These are phyloP conservation scores for Xyrauchen texanus DNA, from an alignment of 2,113 vertebrate genomes.

Conservation along the genomic window DNA sequence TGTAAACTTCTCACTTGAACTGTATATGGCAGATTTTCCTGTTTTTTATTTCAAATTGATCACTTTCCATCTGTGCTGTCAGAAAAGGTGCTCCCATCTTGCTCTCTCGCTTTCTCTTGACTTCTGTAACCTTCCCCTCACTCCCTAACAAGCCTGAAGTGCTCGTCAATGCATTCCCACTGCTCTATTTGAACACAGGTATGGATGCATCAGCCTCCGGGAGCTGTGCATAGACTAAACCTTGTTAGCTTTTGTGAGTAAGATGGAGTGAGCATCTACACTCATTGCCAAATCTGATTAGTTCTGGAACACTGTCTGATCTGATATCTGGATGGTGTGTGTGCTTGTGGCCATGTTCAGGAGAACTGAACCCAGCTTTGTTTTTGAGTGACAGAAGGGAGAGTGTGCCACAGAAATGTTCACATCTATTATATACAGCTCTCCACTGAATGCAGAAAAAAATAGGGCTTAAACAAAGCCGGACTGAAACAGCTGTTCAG, in stretches of 20 bases:
- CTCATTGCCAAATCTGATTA: conserved; percentile 22
- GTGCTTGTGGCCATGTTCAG: neutral
- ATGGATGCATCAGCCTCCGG: neutral
- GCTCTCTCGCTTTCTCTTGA: neutral
- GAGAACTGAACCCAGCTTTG: conserved; percentile 4
- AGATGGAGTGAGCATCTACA: conserved; percentile 19
- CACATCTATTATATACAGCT: conserved; percentile 3
- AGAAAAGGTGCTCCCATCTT: neutral
- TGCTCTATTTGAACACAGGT: neutral
- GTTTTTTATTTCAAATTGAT: conserved; percentile 31
- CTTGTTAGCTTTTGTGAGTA: conserved; percentile 18
- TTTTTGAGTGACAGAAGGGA: neutral
- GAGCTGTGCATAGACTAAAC: conserved; percentile 18
- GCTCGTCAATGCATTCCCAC: conserved; percentile 10
- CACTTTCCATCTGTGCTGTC: conserved; percentile 17
- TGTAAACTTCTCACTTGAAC: too few relatives aligned
- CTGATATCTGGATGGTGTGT: neutral
- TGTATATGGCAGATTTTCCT: too few relatives aligned
- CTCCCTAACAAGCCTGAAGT: conserved; percentile 24
- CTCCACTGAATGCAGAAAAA: neutral
- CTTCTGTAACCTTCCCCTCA: neutral
- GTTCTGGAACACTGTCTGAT: conserved; percentile 2
- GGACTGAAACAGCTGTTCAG: too few relatives aligned
- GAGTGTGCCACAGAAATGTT: conserved; percentile 1
- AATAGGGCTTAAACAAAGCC: neutral